These are phyloP conservation scores for Heterodera schachtii DNA, from an alignment of 1,140 invertebrate species.

Conservation along the genomic window DNA sequence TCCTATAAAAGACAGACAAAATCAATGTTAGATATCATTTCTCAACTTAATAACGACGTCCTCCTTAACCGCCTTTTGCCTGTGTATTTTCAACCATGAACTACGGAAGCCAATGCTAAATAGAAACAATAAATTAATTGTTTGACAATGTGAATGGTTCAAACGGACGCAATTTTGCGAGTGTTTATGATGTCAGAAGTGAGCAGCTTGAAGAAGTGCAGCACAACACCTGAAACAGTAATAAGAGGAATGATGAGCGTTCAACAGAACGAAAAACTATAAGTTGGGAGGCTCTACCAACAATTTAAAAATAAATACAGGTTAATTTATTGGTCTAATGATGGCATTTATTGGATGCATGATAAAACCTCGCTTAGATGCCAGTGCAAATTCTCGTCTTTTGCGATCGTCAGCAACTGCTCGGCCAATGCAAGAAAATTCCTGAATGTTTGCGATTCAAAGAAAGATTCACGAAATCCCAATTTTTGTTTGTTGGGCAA, in stretches of 20 bases:
- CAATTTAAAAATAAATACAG: no score
- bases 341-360: no score
- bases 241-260: no score
- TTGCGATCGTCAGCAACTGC: slow-evolving; percentile 10
- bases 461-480: neutral
- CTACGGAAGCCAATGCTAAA: slow-evolving; percentile 71
- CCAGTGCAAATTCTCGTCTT: slow-evolving; percentile 72
- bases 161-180: slow-evolving; percentile 63
- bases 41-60: slow-evolving; percentile 20
- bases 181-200: slow-evolving; percentile 79
- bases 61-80: slow-evolving; percentile 74
- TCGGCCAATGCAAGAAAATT: neutral
- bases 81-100: slow-evolving; percentile 77
- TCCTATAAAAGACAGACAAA: neutral
- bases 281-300: no score
- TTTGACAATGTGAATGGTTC: neutral
- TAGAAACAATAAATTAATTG: neutral
- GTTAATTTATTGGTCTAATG: no score
- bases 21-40: no score
- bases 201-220: slow-evolving; percentile 74
- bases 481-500: slow-evolving; percentile 30
- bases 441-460: slow-evolving; percentile 1
- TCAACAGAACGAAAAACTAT: no score
- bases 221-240: slow-evolving; percentile 68
- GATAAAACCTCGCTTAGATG: slow-evolving; percentile 23